Evolutionary conservation across 2,797 vertebrate species (phyloP).

Genomic region (Hafferia zeledoni): DNA sequence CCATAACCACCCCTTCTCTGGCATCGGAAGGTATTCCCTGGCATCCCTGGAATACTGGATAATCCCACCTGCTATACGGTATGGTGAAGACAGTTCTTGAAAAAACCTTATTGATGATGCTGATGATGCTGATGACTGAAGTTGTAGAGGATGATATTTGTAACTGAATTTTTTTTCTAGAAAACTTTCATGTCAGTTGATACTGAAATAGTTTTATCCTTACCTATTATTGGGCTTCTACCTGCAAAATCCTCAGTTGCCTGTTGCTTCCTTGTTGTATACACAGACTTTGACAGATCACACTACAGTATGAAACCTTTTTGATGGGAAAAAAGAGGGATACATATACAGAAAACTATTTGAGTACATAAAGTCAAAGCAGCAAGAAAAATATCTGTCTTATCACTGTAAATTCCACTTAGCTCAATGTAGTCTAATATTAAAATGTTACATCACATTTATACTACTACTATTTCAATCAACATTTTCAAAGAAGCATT

Average conservation of each 20-base stretch:
- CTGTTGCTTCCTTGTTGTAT: not conserved
- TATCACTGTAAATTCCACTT: not conserved
- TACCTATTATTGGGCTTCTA: rapidly evolving
- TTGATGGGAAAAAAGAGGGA: not conserved
- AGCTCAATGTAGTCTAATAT: not conserved
- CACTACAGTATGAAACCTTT: not conserved
- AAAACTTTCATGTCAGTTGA: not conserved
- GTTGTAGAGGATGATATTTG: not conserved
- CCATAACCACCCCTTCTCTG: not conserved
- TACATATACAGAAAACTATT: not conserved
- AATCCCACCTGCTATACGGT: not conserved
- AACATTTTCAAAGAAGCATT: not conserved
- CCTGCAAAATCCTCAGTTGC: not conserved
- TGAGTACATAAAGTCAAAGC: not conserved
- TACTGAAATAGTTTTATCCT: not conserved
- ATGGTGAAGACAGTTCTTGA: not conserved
- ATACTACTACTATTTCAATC: not conserved
- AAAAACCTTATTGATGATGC: not conserved
- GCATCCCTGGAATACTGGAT: not conserved
- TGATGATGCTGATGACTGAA: not conserved
- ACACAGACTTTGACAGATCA: not conserved
- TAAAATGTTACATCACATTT: not conserved
- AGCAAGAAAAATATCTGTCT: not conserved
- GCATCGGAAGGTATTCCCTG: not conserved
- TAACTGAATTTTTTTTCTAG: not conserved